Base-by-base conservation (phyloP, 2,113 vertebrate species). In the Corapipo altera region DNA sequence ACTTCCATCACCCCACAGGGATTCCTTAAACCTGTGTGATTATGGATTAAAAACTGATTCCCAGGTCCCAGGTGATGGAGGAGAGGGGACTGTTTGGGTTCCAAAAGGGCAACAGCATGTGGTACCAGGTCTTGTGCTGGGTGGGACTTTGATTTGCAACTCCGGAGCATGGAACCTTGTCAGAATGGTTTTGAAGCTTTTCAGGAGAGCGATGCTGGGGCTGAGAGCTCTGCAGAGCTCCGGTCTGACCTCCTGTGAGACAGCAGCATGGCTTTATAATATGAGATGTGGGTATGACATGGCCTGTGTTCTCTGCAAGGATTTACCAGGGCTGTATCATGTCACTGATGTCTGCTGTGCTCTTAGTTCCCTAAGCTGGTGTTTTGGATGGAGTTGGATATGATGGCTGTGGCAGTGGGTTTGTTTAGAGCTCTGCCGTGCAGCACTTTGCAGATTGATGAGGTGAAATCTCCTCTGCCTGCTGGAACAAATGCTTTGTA, bases 331-430 rank as follows among this genome's bases (percentile, higher is more conserved):
- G 32, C n/a, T 43, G 37, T 18, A 4, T 35, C 33, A 1, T 21
- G 33, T 22, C 35, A 4, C 0, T 15, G 66, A 3, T 3, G 1
- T 16, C 18, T 6, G 19, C 22, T 87, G 64, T 89, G 39, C 52
- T 66, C 41, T 58, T 32, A 5, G 24, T 61, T 76, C 70, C 55
- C 57, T 11, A 18, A 46, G 35, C 82, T 21, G 59, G 23, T 52
- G 33, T 58, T 49, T 54, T 1, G 2, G 37, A 2, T 3, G 6
- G 21, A 49, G 41, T 2, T 7, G 18, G 28, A 12, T 4, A 2
- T 0, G 1, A 9, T 44, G 1, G 3, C 28, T 19, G 46, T 4
- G 46, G 62, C 33, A 16, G 20, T 3, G 2, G 1, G 1, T 43
- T 37, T 67, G 30, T 51, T 71, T 26, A 13, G 64, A 71, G 51